A percentile compares a stretch with the other conserved stretches of the same genome.
These are phyloP conservation scores for Leptinotarsa juncta DNA, from an alignment of 2,888 invertebrate genomes.

Conservation along the genomic window DNA sequence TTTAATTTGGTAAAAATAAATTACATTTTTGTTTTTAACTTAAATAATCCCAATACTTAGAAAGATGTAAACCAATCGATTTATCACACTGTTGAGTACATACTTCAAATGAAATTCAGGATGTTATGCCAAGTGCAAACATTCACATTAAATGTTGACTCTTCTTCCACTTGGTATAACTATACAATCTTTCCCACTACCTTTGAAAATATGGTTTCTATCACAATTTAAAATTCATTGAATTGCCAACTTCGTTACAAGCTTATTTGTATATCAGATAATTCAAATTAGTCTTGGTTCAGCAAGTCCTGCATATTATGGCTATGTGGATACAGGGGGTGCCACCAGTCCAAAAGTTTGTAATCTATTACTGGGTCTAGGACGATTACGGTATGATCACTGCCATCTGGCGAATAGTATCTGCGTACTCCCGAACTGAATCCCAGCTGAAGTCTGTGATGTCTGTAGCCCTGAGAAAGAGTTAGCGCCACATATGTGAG, in stretches of 20 bases:
- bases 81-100: conserved; percentile 13
- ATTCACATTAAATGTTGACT: background rate
- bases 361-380: conserved; percentile 69
- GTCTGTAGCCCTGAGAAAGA: conserved; percentile 68
- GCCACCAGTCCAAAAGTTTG: conserved; percentile 77
- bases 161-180: background rate
- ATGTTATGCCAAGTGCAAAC: background rate
- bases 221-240: conserved; percentile 10
- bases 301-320: conserved; percentile 58
- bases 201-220: background rate
- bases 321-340: conserved; percentile 69
- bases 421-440: conserved; percentile 66
- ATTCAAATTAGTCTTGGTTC: conserved; percentile 50
- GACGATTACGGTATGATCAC: conserved; percentile 62
- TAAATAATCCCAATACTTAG: background rate
- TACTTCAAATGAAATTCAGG: background rate
- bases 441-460: conserved; percentile 68
- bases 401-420: conserved; percentile 36
- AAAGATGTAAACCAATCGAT: background rate
- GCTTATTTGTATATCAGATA: background rate
- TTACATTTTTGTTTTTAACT: background rate
- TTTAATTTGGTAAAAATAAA: conserved; percentile 16
- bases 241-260: conserved; percentile 2
- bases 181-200: too few species aligned
- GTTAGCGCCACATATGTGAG: conserved; percentile 69